Evolutionary conservation across 2,888 invertebrate genomes (phyloP).

Genomic region (Polydrusus cervinus): DNA sequence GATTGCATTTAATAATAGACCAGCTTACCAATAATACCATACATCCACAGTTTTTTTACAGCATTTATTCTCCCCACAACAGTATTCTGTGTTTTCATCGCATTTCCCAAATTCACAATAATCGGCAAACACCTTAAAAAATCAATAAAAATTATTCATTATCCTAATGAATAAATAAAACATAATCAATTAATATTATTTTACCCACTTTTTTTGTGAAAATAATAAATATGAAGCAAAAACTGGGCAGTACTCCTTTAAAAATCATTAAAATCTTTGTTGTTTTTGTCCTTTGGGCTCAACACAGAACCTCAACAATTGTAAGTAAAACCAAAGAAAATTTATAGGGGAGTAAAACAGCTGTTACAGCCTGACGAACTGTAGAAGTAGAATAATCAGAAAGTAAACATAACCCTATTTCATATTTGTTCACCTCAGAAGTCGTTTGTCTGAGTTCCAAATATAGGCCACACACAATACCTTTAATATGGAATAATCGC

Average conservation of each 20-base stretch:
- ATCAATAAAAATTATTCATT: conserved; percentile 13
- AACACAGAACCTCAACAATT: too few relatives aligned
- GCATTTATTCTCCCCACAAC: conserved; percentile 68
- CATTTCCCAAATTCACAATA: conserved; percentile 68
- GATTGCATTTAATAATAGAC: not conserved
- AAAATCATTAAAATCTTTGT: conserved; percentile 29
- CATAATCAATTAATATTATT: too few relatives aligned
- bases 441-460: not conserved
- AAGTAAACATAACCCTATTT: conserved; percentile 32
- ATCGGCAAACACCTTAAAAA: conserved; percentile 56
- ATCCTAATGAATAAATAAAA: not conserved
- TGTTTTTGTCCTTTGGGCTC: conserved; percentile 8
- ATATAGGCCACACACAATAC: conserved; percentile 2
- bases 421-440: not conserved
- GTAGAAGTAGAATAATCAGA: conserved; percentile 19
- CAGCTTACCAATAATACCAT: conserved; percentile 67
- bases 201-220: conserved; percentile 33
- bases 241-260: not conserved
- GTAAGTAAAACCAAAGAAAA: too few relatives aligned
- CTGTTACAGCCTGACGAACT: not conserved
- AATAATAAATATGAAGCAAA: conserved; percentile 29
- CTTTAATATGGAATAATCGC: too few relatives aligned
- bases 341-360: conserved; percentile 1
- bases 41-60: conserved; percentile 64
- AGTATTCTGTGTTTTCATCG: conserved; percentile 64